Percentiles rank a stretch among this genome's conserved stretches.
Evolutionary conservation across 2,888 invertebrate genomes (phyloP).

Genomic region (Lycia hirtaria): DNA sequence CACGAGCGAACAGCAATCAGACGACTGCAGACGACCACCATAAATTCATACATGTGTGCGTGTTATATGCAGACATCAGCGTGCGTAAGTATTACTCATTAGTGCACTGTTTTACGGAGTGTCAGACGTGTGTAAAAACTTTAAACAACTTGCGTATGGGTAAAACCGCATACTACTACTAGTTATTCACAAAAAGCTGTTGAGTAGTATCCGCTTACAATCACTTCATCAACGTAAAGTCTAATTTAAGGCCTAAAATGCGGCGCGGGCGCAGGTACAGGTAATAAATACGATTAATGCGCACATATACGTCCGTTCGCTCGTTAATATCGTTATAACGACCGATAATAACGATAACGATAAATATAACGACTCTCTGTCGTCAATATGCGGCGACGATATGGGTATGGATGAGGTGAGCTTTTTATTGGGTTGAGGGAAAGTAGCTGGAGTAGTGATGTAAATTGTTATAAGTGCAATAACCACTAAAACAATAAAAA

Average conservation of each 20-base stretch:
- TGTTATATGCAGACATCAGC: too few relatives aligned
- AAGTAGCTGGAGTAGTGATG: background rate
- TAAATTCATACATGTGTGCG: too few relatives aligned
- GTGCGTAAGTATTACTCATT: too few relatives aligned
- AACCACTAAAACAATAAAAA: too few relatives aligned
- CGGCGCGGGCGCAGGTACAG: slow-evolving; percentile 48
- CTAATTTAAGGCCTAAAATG: slow-evolving; percentile 42
- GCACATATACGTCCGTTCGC: slow-evolving; percentile 76
- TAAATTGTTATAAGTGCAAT: background rate
- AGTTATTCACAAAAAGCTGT: slow-evolving; percentile 5
- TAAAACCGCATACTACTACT: too few relatives aligned
- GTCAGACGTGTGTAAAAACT: too few relatives aligned
- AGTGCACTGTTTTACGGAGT: too few relatives aligned
- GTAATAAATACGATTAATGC: slow-evolving; percentile 74
- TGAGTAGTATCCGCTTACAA: slow-evolving; percentile 20
- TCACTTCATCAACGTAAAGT: slow-evolving; percentile 33
- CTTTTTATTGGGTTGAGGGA: background rate
- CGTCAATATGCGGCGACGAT: slow-evolving; percentile 53
- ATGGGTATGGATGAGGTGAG: slow-evolving; percentile 46
- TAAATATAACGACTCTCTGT: slow-evolving; percentile 52
- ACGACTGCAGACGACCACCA: too few relatives aligned
- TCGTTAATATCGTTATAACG: slow-evolving; percentile 80
- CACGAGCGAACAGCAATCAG: too few relatives aligned
- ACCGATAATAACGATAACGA: slow-evolving; percentile 75
- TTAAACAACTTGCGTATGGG: too few relatives aligned